Conservation (phyloP, 2,113 vertebrate species). For the Tetrax tetrax region DNA sequence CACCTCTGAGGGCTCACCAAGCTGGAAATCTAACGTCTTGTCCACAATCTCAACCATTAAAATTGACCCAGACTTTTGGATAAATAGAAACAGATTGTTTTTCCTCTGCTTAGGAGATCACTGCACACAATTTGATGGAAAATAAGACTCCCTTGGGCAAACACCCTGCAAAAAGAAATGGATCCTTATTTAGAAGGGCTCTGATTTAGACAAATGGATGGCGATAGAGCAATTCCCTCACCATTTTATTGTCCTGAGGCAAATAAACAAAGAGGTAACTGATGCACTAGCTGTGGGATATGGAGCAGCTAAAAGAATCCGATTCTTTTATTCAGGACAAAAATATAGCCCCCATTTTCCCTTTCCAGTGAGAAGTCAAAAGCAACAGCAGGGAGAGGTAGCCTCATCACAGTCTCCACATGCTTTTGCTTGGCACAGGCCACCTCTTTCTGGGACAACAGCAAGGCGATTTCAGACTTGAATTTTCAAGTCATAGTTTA, state of each 20-base stretch:
- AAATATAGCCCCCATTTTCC: background rate
- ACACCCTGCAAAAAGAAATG: background rate
- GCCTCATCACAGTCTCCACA: background rate
- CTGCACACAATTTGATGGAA: background rate
- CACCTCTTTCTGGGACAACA: background rate
- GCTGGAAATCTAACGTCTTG: background rate
- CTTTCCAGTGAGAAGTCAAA: conserved; percentile 3
- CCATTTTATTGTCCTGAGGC: background rate
- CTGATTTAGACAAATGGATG: background rate
- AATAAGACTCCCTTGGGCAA: background rate
- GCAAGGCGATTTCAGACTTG: background rate
- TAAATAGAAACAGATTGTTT: background rate
- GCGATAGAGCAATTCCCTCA: background rate
- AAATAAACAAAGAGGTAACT: background rate
- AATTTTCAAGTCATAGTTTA: conserved; percentile 17
- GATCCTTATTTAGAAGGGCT: background rate
- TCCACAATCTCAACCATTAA: background rate
- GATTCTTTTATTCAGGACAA: background rate
- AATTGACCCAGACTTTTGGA: background rate
- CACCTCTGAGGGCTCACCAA: background rate
- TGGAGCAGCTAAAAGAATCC: background rate
- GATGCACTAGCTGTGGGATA: background rate
- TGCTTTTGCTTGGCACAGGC: background rate
- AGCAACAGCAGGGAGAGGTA: conserved; percentile 18
- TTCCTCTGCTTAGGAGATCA: background rate